These are phyloP conservation scores for Nothobranchius furzeri DNA, from an alignment of 2,113 vertebrate genomes.

Conservation along the genomic window DNA sequence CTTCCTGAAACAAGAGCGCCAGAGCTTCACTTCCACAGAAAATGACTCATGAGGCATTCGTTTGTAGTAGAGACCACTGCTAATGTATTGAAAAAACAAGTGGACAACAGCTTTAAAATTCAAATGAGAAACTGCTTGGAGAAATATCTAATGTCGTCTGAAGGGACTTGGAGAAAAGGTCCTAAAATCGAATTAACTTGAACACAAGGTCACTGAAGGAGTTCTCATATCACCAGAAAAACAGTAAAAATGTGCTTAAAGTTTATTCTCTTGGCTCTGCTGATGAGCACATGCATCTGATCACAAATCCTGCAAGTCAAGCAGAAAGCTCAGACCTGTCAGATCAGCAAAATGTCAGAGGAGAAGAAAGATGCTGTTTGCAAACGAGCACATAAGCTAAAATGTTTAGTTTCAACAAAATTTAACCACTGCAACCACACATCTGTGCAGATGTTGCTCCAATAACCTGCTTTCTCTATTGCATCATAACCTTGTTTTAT, in stretches of 20 bases:
- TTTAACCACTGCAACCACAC: background rate
- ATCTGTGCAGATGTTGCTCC: background rate
- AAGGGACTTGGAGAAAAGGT: no score
- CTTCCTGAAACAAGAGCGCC: no score
- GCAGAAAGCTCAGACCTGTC: constrained; percentile 21
- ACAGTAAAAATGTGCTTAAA: constrained; percentile 23
- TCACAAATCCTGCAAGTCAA: constrained; percentile 36
- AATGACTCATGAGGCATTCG: no score
- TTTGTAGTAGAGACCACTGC: no score
- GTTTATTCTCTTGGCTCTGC: constrained; percentile 57
- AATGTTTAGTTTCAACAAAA: constrained; percentile 11
- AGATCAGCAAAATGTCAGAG: constrained; percentile 60
- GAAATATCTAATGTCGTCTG: no score
- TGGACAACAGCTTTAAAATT: no score
- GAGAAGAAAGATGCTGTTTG: constrained; percentile 7
- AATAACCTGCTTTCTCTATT: background rate
- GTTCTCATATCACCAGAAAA: constrained; percentile 1
- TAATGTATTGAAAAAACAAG: no score
- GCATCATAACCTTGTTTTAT: constrained; percentile 5
- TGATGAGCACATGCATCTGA: constrained; percentile 33
- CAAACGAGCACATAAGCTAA: background rate
- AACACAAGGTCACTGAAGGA: no score
- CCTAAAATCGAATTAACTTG: no score
- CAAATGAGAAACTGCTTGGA: no score
- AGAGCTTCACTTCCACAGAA: no score